Percentiles rank a stretch among this genome's conserved stretches.
phyloP scores from a whole-genome alignment of 1,140 invertebrate genomes.

The Triops longicaudatus region DNA sequence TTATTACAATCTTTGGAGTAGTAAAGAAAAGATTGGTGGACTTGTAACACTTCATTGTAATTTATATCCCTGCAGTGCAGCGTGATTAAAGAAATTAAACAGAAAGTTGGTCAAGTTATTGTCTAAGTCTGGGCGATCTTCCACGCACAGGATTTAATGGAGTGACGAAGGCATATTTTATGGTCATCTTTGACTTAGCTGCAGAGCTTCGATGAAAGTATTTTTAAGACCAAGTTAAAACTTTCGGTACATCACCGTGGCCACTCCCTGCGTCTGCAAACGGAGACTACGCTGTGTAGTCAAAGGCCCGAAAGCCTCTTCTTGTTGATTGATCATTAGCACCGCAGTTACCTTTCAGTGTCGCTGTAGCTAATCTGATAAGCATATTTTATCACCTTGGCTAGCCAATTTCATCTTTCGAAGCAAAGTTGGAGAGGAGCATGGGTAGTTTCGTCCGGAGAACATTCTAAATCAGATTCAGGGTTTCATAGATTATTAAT shows the following conservation, averaged over 20 bases:
- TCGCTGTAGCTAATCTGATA: constrained; percentile 11
- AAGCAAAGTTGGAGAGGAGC: neutral
- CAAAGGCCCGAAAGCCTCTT: neutral
- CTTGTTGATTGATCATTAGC: neutral
- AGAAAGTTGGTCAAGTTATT: neutral
- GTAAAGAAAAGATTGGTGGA: neutral
- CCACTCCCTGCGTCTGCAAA: too few species aligned
- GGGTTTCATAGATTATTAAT: too few species aligned
- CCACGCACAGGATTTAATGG: neutral
- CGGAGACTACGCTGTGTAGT: neutral
- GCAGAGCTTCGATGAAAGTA: neutral
- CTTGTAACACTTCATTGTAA: neutral
- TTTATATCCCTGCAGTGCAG: neutral
- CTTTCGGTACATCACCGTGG: neutral
- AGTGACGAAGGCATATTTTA: constrained; percentile 2
- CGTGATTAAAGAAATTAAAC: constrained; percentile 8
- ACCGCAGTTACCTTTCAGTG: constrained; percentile 11
- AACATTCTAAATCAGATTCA: neutral
- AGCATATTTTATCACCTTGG: constrained; percentile 8
- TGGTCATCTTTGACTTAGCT: constrained; percentile 1
- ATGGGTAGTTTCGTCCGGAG: neutral
- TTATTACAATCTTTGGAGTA: neutral
- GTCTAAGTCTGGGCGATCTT: neutral
- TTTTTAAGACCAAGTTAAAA: neutral
- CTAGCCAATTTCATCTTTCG: neutral